phyloP scores from a whole-genome alignment of 92 coral and sea anemone genomes.

The Porites rus region DNA sequence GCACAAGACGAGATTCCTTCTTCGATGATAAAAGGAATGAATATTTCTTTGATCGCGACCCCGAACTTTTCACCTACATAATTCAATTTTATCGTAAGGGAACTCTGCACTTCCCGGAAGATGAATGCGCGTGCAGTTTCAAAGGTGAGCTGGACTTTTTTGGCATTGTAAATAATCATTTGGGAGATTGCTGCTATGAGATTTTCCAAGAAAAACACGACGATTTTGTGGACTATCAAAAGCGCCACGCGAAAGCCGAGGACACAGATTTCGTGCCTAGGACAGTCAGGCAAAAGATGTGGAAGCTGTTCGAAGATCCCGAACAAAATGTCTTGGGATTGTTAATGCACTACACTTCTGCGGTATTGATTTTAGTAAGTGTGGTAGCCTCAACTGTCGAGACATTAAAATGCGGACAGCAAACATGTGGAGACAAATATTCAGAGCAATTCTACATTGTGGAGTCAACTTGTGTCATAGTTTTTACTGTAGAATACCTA shows the following conservation, averaged over 20 bases:
- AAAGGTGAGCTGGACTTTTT: conserved; percentile 90
- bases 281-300: conserved; percentile 75
- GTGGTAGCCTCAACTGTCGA: conserved; percentile 89
- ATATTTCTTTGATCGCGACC: conserved; percentile 98
- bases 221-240: conserved; percentile 68
- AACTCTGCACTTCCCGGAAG: conserved; percentile 94
- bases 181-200: conserved; percentile 82
- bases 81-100: conserved; percentile 93
- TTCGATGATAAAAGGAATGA: conserved; percentile 83
- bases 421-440: conserved; percentile 82
- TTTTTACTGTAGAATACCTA: conserved; percentile 84
- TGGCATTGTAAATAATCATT: conserved; percentile 76
- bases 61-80: conserved; percentile 93
- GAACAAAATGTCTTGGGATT: conserved; percentile 84
- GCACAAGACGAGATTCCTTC: conserved; percentile 72
- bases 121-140: conserved; percentile 97
- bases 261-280: conserved; percentile 45
- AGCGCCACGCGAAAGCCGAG: conserved; percentile 60
- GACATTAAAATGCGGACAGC: conserved; percentile 81
- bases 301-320: conserved; percentile 95
- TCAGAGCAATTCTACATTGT: conserved; percentile 64
- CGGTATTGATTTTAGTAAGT: conserved; percentile 81
- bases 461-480: conserved; percentile 86
- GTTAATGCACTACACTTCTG: conserved; percentile 80
- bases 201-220: conserved; percentile 76